Base-by-base conservation (phyloP, 2,113 vertebrate species). In the Hystrix cristata region DNA sequence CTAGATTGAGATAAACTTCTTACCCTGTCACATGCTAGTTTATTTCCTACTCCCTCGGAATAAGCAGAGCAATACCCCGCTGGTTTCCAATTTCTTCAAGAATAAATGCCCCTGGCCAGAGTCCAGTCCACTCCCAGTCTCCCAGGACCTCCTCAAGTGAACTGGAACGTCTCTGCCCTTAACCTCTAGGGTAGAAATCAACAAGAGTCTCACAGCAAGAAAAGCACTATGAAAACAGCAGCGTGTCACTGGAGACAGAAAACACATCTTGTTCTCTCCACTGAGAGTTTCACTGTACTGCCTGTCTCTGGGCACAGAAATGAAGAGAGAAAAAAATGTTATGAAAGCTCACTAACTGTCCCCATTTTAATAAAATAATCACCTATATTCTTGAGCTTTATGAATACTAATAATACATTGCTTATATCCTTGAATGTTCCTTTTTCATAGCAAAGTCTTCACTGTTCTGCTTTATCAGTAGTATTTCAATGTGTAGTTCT, bases 51-150 rank as follows among this genome's bases (percentile, higher is more conserved):
- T 92, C 83, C 87, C 90, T 96, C 93, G 91, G 87, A 95, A 97
- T 79, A 92, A 95, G 87, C 90, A 92, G 43, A 97, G 76, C 76
- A 51, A 64, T 95, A 67, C n/a, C 59, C n/a, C 53, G 1, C 76
- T 84, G 87, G 95, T 95, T 96, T 97, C 97, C 95, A 92, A 89
- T 97, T 97, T 97, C 96, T 93, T 95, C 46, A 38, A 78, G 87
- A 95, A 97, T 85, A 95, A 96, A 97, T 90, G 92, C 29, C 46
- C 64, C 48, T 97, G 96, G 95, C 96, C 71, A 92, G 92, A 97
- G 92, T 97, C 95, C 97, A 95, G 83, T 71, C 90, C 90, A 95
- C 95, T 95, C 94, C 90, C 78, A 57, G 84, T 76, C 87, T 48
- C 76, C 62, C 80, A 95, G 69, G 92, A 93, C 79, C 67, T 91